A percentile compares a stretch with the other conserved stretches of the same genome.
phyloP scores from a whole-genome alignment of 2,113 vertebrate genomes.

The Ceratotherium simum region DNA sequence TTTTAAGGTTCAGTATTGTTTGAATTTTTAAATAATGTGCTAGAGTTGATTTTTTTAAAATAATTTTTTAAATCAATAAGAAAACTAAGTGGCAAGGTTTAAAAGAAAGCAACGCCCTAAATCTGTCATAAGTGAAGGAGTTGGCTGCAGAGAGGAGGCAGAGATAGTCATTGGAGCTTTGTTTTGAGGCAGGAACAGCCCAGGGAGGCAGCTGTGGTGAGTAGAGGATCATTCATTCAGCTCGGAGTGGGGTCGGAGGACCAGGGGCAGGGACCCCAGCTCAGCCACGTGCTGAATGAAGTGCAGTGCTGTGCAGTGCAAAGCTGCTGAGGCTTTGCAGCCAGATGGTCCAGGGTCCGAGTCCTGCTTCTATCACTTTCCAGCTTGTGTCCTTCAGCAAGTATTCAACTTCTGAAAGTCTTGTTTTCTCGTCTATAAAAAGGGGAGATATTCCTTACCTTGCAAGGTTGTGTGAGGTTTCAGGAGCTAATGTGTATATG shows the following conservation, averaged over 20 bases:
- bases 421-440: background rate
- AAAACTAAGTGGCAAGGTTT: slow-evolving; percentile 17
- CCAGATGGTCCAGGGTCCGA: background rate
- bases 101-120: slow-evolving; percentile 18
- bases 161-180: accelerated
- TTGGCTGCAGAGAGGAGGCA: accelerated
- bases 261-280: background rate
- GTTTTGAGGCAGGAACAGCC: background rate
- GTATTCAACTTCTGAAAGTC: background rate
- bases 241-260: accelerated
- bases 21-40: slow-evolving; percentile 14
- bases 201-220: background rate
- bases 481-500: background rate
- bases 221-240: background rate
- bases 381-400: background rate
- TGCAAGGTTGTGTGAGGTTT: background rate
- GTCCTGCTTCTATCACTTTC: background rate
- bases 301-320: accelerated
- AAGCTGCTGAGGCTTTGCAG: too few relatives aligned
- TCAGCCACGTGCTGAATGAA: background rate
- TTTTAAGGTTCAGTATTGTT: background rate
- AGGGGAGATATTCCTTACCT: background rate
- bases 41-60: background rate
- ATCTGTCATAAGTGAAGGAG: background rate
- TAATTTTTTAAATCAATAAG: background rate